Evolutionary conservation across 2,113 vertebrate species (phyloP).

Genomic region (Sphaerodactylus townsendi): DNA sequence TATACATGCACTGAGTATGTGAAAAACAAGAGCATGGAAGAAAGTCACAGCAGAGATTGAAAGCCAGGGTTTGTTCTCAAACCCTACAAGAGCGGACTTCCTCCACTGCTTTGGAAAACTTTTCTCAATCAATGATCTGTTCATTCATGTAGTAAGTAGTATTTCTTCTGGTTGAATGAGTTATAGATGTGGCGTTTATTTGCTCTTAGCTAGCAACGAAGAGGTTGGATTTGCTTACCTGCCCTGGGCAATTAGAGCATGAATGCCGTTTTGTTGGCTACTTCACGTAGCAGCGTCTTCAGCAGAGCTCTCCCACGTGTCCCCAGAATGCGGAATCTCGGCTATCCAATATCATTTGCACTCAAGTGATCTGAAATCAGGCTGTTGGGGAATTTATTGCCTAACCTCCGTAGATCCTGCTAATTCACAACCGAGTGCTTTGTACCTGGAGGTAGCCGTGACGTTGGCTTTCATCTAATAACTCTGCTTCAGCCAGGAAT

Average conservation of each 20-base stretch:
- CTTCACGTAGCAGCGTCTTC: not conserved
- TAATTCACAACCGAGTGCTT: not conserved
- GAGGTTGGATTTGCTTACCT: constrained; percentile 46
- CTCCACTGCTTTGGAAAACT: constrained; percentile 32
- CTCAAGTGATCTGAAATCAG: not conserved
- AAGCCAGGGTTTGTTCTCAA: not conserved
- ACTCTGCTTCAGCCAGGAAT: not conserved
- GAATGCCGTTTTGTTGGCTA: constrained; percentile 36
- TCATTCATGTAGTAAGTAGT: constrained; percentile 54
- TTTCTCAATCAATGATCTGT: constrained; percentile 56
- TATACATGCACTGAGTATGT: too few species aligned
- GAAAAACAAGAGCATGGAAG: constrained; percentile 11
- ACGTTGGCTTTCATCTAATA: not conserved
- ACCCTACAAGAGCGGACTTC: constrained; percentile 22
- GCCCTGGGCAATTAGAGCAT: constrained; percentile 52
- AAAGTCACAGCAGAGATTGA: not conserved
- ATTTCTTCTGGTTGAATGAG: constrained; percentile 51
- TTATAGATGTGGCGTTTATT: constrained; percentile 63
- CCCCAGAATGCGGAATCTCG: not conserved
- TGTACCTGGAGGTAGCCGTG: not conserved
- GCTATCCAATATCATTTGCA: not conserved
- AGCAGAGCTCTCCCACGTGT: too few species aligned
- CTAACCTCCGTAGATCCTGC: not conserved
- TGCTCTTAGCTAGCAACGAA: constrained; percentile 58
- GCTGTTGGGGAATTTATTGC: not conserved